Evolutionary conservation across 2,888 invertebrate genomes (phyloP), one percentile per base, ranked within the genome.

Genomic region (Pasiphila rectangulata): DNA sequence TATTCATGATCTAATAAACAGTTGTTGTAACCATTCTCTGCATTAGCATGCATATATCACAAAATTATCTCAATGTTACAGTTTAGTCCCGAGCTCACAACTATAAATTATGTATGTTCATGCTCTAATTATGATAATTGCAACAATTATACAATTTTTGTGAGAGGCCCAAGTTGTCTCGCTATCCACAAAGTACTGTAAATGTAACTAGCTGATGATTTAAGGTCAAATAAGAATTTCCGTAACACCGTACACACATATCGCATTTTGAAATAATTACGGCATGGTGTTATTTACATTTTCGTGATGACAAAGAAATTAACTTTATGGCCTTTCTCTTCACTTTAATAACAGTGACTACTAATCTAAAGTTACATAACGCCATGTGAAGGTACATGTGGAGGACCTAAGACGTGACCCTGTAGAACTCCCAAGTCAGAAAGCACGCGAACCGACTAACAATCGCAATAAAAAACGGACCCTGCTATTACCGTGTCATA

Each of bases 51-150:
- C 51, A 53, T 55, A 54, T 42, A 56, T 41, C 51, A 50, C 50
- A 21, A 53, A 50, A 58, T 59, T 59, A 68, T 71, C 67, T 62
- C 36, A 49, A 64, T 17, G 25, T 60, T 58, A 67, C 63, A 67
- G 67, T 67, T 67, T 61, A 57, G 69, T 71, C 56, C 62, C 57
- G 64, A 59, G 52, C 61, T 51, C 46, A 47, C 46, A 59, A 46
- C 52, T 64, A 67, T 67, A 61, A 67, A 74, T 74, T 74, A 73
- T 71, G 51, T 73, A 67, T 58, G 50, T 73, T 70, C 66, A 69
- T 69, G 77, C 72, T 75, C 78, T 77, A 72, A 70, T 76, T 75
- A 61, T 56, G 58, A 48, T 72, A 72, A 75, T 76, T 71, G 63
- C 66, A 59, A 59, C 62, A 64, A 69, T 72, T 71, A 72, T 70